Evolutionary conservation across 2,888 invertebrate species (phyloP).

Genomic region (Hydriomena furcata): DNA sequence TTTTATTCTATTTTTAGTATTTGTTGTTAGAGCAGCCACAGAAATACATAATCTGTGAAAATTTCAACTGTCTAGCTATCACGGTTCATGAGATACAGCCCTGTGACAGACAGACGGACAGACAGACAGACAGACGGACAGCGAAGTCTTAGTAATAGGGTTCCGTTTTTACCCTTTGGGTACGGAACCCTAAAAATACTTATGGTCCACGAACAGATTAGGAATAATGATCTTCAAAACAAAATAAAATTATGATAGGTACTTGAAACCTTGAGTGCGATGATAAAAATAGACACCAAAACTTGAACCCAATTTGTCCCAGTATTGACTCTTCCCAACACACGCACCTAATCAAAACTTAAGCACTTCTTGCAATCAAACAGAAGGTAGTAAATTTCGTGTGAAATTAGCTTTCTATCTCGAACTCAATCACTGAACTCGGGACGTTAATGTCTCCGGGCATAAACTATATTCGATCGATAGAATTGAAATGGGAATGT

Average conservation of each 20-base stretch:
- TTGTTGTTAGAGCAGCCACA: too few species aligned
- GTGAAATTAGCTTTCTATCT: constrained; percentile 40
- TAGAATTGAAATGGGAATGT: constrained; percentile 71
- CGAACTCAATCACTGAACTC: constrained; percentile 42
- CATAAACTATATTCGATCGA: constrained; percentile 53
- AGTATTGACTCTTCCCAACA: constrained; percentile 33
- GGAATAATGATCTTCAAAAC: not conserved
- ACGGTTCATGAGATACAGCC: too few species aligned
- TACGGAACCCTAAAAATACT: too few species aligned
- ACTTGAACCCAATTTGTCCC: constrained; percentile 25
- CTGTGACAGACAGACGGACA: too few species aligned
- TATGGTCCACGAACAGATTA: too few species aligned
- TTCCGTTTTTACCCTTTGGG: too few species aligned
- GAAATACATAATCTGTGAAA: too few species aligned
- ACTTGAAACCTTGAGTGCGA: constrained; percentile 3
- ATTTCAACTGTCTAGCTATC: too few species aligned
- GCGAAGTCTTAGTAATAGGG: too few species aligned
- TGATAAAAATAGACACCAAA: constrained; percentile 21
- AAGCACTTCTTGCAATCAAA: constrained; percentile 40
- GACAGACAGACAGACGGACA: too few species aligned
- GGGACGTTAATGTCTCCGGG: constrained; percentile 40
- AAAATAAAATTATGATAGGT: not conserved
- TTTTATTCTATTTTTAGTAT: too few species aligned
- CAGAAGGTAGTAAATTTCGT: constrained; percentile 40
- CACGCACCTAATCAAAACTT: constrained; percentile 42